These are phyloP conservation scores for Ochropacha duplaris DNA, from an alignment of 2,888 invertebrate species.

Conservation along the genomic window DNA sequence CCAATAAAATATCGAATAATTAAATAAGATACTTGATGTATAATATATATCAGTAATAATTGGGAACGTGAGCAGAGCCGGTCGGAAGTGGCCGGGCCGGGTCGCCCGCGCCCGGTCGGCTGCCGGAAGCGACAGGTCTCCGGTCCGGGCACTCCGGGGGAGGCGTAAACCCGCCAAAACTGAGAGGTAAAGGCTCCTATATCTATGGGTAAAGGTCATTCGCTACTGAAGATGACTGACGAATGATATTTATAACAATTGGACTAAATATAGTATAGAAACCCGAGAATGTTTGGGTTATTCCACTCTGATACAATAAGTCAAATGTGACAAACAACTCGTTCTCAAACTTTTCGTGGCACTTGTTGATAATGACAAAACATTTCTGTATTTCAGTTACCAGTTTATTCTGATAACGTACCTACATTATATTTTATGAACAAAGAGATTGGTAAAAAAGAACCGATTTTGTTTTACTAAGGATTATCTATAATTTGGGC, in stretches of 20 bases:
- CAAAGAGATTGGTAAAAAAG: too few species aligned
- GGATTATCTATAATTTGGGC: too few species aligned
- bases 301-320: background rate
- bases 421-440: too few species aligned
- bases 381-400: too few species aligned
- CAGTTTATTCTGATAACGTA: too few species aligned
- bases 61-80: conserved; percentile 18
- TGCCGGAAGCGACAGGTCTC: conserved; percentile 36
- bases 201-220: too few species aligned
- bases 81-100: conserved; percentile 36
- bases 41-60: conserved; percentile 34
- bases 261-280: background rate
- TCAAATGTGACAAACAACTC: background rate
- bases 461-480: too few species aligned
- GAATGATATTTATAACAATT: conserved; percentile 13
- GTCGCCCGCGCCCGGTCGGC: conserved; percentile 31
- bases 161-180: conserved; percentile 12
- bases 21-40: conserved; percentile 21
- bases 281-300: background rate
- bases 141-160: conserved; percentile 28
- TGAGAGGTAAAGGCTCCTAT: too few species aligned
- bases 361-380: too few species aligned
- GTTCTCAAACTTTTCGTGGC: background rate
- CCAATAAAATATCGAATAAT: conserved; percentile 16
- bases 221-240: conserved; percentile 24